Base-by-base conservation (phyloP, 2,113 vertebrate species). In the Ailuropoda melanoleuca region DNA sequence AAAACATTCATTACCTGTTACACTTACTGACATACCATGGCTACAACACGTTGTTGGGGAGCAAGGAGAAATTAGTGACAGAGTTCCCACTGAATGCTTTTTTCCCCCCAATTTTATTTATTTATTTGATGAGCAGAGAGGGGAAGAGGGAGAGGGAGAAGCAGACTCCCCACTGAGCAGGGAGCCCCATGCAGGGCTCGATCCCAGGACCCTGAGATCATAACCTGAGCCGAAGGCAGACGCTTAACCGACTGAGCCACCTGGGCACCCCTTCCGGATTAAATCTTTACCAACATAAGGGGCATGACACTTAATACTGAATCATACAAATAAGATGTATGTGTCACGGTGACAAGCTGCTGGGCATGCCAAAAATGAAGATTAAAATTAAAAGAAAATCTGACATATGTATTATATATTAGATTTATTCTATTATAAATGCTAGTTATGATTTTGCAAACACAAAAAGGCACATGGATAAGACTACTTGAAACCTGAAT, bases 291-390 rank as follows among this genome's bases (percentile, higher is more conserved):
- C 53, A 50, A 29, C 19, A 31, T 6, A 39, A 74, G 77, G 26
- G 11, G 18, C 0, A 0, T 0, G 29, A 43, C 2, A 21, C 26
- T 19, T 46, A 85, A 64, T 8, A 62, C 13, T 14, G 1, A 29
- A 37, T 24, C 43, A 53, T 7, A 56, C 24, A 39, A 46, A 31
- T 2, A 24, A 50, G n/a, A 37, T 12, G 10, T 1, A 31, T 21
- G 4, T 34, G 74, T 55, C 66, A 60, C 0, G 8, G 8, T 13
- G 55, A 80, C 3, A 26, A 37, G 12, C 34, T 62, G 43, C 50
- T n/a, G 14, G 60, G 7, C 21, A 77, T 4, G 23, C 19, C 53
- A 4, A 11, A 31, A 82, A 31, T 14, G 10, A 87, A 80, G 55
- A 26, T 70, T 1, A 46, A 84, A 80, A 39, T 70, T 74, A 26